These are phyloP conservation scores for Manis javanica DNA, from an alignment of 2,797 vertebrate genomes.

Conservation along the genomic window DNA sequence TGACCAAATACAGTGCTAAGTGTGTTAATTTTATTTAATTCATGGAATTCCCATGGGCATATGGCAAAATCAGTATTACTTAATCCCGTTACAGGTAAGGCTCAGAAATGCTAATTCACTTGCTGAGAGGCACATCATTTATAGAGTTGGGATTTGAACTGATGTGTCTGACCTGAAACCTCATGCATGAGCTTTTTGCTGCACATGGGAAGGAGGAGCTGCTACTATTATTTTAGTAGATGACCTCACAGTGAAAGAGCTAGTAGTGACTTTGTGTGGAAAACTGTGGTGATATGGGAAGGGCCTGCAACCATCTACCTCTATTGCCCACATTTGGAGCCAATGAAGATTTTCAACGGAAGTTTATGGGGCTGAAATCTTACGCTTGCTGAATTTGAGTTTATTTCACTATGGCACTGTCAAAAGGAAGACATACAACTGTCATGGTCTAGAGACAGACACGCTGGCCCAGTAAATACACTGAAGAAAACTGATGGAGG, in stretches of 20 bases:
- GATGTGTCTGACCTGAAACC: background rate
- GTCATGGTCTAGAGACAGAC: background rate
- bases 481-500: background rate
- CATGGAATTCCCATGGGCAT: background rate
- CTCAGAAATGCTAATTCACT: background rate
- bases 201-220: background rate
- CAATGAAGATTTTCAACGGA: background rate
- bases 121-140: background rate
- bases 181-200: background rate
- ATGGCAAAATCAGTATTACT: background rate
- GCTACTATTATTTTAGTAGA: background rate
- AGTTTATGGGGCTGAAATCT: background rate
- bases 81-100: background rate
- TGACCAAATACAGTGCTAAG: background rate
- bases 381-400: background rate
- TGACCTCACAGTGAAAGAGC: background rate
- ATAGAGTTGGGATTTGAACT: background rate
- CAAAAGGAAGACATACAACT: background rate
- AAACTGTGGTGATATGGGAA: background rate
- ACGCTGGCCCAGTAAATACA: background rate
- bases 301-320: background rate
- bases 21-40: slow-evolving; percentile 3
- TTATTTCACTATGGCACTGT: background rate
- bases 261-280: background rate
- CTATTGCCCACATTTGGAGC: background rate